Base-by-base conservation (phyloP, 2,888 invertebrate genomes). In the Agrotis exclamationis region DNA sequence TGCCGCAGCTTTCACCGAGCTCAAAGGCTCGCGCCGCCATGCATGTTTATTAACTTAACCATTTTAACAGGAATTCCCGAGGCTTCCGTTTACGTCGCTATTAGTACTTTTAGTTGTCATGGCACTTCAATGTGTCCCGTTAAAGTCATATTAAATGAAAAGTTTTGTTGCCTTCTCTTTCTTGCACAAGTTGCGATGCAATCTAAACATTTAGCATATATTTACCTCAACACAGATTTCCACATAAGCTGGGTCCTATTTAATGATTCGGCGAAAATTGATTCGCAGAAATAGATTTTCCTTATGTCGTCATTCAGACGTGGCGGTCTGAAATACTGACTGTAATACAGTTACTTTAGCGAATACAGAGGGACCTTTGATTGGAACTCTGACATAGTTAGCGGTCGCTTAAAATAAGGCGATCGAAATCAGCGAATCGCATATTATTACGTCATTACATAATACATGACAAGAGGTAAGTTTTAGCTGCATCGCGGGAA, bases 21-120 rank as follows among this genome's bases (percentile, higher is more conserved):
- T 93, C 94, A 94, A 95, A 95, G 94, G 91, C 89, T 91, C 88
- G 90, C 90, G 88, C 92, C 91, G 91, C 89, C 89, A 87, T 87
- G 90, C 93, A 93, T 94, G 94, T 94, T 93, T 94, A 94, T 95
- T 93, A 93, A 94, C 90, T 94, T 94, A 95, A 93, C 92, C 91
- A 94, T 93, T 93, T 93, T 91, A 93, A 93, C 93, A 93, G 90
- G 92, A 93, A 95, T 93, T 91, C 90, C 90, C 86, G 88, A 87
- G 88, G 87, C 90, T 90, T 91, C 91, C 90, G 91, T 91, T 91
- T 90, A 91, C 88, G 88, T 88, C 88, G 89, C 86, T 89, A 88
- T 92, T 91, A 90, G 90, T 93, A 88, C 88, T 87, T 89, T 89
- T 87, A 89, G 87, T 83, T 86, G 87, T 84, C 83, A 84, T 83